phyloP scores from a whole-genome alignment of 2,888 invertebrate genomes.

The Subacronicta megacephala region DNA sequence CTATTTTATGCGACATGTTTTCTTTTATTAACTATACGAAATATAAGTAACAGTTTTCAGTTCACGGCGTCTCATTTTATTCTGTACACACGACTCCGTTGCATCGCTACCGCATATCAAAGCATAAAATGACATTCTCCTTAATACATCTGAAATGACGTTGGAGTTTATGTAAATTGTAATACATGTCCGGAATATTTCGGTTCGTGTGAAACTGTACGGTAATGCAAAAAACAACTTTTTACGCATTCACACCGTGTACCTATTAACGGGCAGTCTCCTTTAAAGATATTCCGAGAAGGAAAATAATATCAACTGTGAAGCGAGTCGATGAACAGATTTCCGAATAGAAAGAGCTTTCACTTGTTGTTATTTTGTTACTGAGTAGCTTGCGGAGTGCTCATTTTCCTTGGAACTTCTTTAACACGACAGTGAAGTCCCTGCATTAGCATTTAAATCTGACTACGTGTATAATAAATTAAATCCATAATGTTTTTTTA shows the following conservation, averaged over 20 bases:
- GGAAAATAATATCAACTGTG: constrained; percentile 60
- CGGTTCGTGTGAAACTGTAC: constrained; percentile 65
- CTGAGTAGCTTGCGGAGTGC: constrained; percentile 40
- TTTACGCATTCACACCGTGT: constrained; percentile 75
- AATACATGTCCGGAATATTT: constrained; percentile 83
- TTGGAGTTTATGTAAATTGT: constrained; percentile 85
- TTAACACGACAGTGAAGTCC: constrained; percentile 33
- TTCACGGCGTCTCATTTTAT: constrained; percentile 58
- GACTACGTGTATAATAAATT: constrained; percentile 35
- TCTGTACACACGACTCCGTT: constrained; percentile 59
- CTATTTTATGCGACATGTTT: neutral
- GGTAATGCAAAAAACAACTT: constrained; percentile 71
- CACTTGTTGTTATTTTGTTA: constrained; percentile 55
- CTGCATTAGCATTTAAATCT: constrained; percentile 28
- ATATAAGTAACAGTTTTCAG: constrained; percentile 50
- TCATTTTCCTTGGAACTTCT: constrained; percentile 47
- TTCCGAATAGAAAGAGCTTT: constrained; percentile 60
- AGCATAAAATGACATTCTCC: constrained; percentile 80
- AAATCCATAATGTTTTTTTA: constrained; percentile 40
- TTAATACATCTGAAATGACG: constrained; percentile 84
- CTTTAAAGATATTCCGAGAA: constrained; percentile 58
- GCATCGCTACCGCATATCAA: constrained; percentile 77
- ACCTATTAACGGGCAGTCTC: constrained; percentile 70
- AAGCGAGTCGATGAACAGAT: constrained; percentile 59
- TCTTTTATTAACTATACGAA: constrained; percentile 9